Base-by-base conservation (phyloP, 2,888 invertebrate species). In the Chrysomela aeneicollis region DNA sequence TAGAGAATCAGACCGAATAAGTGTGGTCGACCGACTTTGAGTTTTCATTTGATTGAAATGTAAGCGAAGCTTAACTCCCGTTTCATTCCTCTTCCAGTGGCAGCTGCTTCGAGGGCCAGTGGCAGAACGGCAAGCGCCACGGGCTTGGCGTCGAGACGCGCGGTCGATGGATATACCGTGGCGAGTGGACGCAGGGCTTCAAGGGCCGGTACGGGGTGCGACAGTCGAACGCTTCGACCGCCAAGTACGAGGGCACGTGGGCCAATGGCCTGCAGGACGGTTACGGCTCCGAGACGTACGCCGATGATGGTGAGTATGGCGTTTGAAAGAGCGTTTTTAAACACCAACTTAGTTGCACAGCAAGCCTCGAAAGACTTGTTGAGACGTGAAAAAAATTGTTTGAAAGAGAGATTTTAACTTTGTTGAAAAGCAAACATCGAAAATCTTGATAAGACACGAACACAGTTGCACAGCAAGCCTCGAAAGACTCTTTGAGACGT, bases 71-170 rank as follows among this genome's bases (percentile, higher is more conserved):
- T n/a, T n/a, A 6, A 9, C 32, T 35, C 10, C 32, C 32, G 32
- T 64, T 63, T 54, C 42, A 46, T 21, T 59, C 70, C 64, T 76
- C 81, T 87, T 87, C 47, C 87, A 95, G 95, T 84, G 98, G 97
- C 59, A 96, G 96, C 81, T 92, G 94, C 74, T 98, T 92, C 86
- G 96, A 97, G 84, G 99, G 99, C 67, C 97, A 98, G 85, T 99
- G 99, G 99, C 98, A 97, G 85, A 98, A 98, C 83, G 99, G 99
- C 71, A 97, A 98, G 84, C 89, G 98, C 59, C 98, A 99, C 83
- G 99, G 98, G 9, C 86, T 98, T 79, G 99, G 99, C 67, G 94
- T 98, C 80, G 99, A 99, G 85, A 93, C 94, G 69, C 90, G 98
- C 70, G 98, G 98, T 51, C 90, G 97, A 62, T 98, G 98, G 95